Conservation (phyloP, 2,888 invertebrate genomes). For the Pecten maximus region DNA sequence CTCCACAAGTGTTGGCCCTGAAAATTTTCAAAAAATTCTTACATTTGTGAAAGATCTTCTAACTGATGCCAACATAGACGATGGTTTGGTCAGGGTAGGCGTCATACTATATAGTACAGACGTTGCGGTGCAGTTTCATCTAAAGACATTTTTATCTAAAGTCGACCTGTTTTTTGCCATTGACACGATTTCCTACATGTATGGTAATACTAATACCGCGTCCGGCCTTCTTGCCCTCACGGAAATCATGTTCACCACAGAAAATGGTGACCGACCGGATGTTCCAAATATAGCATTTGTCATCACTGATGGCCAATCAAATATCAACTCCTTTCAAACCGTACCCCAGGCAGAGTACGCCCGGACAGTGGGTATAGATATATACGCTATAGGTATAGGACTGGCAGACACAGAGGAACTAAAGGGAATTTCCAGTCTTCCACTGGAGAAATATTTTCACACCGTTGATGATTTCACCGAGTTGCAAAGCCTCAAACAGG, state of each 20-base stretch:
- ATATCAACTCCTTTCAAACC: slow-evolving; percentile 68
- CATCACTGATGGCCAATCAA: slow-evolving; percentile 76
- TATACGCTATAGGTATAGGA: slow-evolving; percentile 68
- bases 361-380: slow-evolving; percentile 56
- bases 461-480: slow-evolving; percentile 62
- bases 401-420: slow-evolving; percentile 67
- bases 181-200: slow-evolving; percentile 71
- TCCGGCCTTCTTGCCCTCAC: slow-evolving; percentile 71
- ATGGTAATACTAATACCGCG: slow-evolving; percentile 79
- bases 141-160: slow-evolving; percentile 70
- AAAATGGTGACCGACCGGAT: slow-evolving; percentile 72
- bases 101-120: slow-evolving; percentile 75
- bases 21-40: slow-evolving; percentile 76
- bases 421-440: slow-evolving; percentile 65
- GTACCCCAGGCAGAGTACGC: slow-evolving; percentile 69
- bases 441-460: slow-evolving; percentile 62
- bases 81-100: slow-evolving; percentile 71
- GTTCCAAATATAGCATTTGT: slow-evolving; percentile 70
- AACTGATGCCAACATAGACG: slow-evolving; percentile 68
- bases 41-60: slow-evolving; percentile 75
- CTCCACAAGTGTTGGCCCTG: slow-evolving; percentile 78
- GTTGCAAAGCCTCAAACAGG: slow-evolving; percentile 52
- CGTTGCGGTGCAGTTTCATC: slow-evolving; percentile 75
- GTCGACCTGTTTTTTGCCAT: slow-evolving; percentile 71
- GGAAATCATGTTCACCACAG: slow-evolving; percentile 69